Conservation (phyloP, 2,113 vertebrate genomes). For the Saiga tatarica region DNA sequence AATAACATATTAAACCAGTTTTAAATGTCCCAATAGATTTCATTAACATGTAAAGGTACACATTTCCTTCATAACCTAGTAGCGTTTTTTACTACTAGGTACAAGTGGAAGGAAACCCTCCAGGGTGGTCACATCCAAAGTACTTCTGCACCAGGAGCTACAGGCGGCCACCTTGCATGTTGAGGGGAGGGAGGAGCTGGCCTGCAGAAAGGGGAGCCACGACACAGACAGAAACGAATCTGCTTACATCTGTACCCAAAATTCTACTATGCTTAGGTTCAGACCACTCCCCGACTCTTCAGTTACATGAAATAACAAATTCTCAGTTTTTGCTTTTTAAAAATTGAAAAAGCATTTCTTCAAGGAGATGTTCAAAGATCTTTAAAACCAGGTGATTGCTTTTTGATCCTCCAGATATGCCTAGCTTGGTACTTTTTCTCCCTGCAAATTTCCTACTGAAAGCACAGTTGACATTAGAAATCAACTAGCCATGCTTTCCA, state of each 20-base stretch:
- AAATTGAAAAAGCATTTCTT: not conserved
- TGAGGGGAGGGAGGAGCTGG: not conserved
- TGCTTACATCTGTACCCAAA: not conserved
- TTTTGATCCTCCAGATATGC: not conserved
- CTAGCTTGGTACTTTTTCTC: not conserved
- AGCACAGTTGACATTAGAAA: not conserved
- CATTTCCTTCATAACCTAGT: not conserved
- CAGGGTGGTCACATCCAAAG: not conserved
- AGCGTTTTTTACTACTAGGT: not conserved
- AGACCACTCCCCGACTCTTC: not conserved
- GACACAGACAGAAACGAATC: not conserved
- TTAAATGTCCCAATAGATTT: not conserved
- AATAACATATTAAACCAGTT: not conserved
- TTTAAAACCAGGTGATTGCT: not conserved
- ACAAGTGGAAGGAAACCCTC: not conserved
- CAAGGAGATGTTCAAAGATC: not conserved
- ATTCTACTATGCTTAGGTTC: not conserved
- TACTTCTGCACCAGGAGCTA: not conserved
- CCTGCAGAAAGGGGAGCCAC: not conserved
- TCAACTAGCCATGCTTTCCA: not conserved
- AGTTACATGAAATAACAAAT: not conserved
- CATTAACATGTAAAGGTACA: conserved; percentile 1
- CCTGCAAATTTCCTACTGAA: not conserved
- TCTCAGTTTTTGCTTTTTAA: not conserved
- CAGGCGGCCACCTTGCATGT: not conserved